A percentile compares a stretch with the other conserved stretches of the same genome.
Evolutionary conservation across 2,113 vertebrate species (phyloP).

Genomic region (Salvator merianae): DNA sequence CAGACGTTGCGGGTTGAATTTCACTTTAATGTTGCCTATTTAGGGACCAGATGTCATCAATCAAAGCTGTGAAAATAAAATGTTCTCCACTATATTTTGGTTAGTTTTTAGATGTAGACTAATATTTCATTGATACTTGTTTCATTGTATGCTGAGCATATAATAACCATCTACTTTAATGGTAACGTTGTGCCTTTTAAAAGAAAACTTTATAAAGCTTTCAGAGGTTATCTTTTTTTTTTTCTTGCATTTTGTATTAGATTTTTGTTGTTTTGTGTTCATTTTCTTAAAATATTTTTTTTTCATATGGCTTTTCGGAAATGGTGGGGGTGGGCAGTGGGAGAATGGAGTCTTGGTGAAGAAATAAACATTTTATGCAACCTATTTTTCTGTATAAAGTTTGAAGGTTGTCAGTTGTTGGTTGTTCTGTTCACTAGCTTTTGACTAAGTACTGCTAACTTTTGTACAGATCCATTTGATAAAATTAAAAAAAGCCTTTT

Average conservation of each 20-base stretch:
- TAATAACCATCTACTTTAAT: constrained; percentile 73
- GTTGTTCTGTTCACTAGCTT: constrained; percentile 84
- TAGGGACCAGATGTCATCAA: constrained; percentile 69
- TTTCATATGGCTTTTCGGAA: constrained; percentile 65
- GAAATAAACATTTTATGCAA: constrained; percentile 67
- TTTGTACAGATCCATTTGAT: constrained; percentile 88
- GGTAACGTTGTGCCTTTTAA: constrained; percentile 80
- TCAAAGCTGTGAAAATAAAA: constrained; percentile 79
- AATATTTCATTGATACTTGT: constrained; percentile 67
- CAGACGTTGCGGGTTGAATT: constrained; percentile 46
- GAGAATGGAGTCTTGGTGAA: constrained; percentile 27
- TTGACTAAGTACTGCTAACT: constrained; percentile 91
- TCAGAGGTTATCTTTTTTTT: constrained; percentile 77
- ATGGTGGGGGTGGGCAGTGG: constrained; percentile 35
- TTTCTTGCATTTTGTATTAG: background rate
- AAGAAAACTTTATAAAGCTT: constrained; percentile 72
- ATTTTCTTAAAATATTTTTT: constrained; percentile 56
- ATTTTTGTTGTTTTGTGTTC: constrained; percentile 55
- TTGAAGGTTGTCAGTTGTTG: constrained; percentile 70
- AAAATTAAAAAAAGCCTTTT: constrained; percentile 84
- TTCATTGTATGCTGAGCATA: constrained; percentile 75
- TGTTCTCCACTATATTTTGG: constrained; percentile 64
- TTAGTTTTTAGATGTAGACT: constrained; percentile 68
- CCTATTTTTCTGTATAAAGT: constrained; percentile 75
- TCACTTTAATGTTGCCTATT: constrained; percentile 58